Conservation (phyloP, 2,113 vertebrate genomes). For the Prolemur simus region DNA sequence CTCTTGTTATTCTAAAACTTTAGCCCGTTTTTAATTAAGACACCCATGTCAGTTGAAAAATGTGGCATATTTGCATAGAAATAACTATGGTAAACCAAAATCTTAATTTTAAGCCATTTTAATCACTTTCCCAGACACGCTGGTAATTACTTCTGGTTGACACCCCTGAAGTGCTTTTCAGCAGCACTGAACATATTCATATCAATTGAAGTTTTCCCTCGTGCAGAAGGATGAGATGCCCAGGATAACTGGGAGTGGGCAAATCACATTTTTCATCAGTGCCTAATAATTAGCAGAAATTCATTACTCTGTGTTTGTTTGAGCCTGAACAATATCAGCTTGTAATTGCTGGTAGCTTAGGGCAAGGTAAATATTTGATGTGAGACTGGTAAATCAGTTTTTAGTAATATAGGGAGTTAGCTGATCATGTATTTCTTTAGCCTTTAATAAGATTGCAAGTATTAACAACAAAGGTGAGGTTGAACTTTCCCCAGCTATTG, state of each 20-base stretch:
- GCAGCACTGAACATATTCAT: conserved; percentile 74
- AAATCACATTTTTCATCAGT: conserved; percentile 76
- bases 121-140: conserved; percentile 78
- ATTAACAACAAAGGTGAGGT: conserved; percentile 81
- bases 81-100: conserved; percentile 80
- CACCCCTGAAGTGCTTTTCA: conserved; percentile 76
- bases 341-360: conserved; percentile 84
- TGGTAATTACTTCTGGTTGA: conserved; percentile 82
- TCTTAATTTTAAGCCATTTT: conserved; percentile 85
- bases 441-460: conserved; percentile 82
- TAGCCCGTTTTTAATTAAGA: conserved; percentile 82
- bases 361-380: conserved; percentile 81
- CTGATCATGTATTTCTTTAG: conserved; percentile 71
- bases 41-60: conserved; percentile 69
- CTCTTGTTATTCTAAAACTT: conserved; percentile 80
- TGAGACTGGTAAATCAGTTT: conserved; percentile 78
- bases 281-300: conserved; percentile 82
- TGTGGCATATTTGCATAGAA: conserved; percentile 83
- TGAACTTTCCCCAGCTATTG: conserved; percentile 59
- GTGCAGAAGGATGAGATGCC: conserved; percentile 66
- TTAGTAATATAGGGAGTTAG: conserved; percentile 65
- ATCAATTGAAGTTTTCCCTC: conserved; percentile 66
- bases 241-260: conserved; percentile 28
- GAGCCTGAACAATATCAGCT: conserved; percentile 75
- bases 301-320: conserved; percentile 79